Conservation (phyloP, 92 coral and sea anemone genomes). For the Bergia sp. region DNA sequence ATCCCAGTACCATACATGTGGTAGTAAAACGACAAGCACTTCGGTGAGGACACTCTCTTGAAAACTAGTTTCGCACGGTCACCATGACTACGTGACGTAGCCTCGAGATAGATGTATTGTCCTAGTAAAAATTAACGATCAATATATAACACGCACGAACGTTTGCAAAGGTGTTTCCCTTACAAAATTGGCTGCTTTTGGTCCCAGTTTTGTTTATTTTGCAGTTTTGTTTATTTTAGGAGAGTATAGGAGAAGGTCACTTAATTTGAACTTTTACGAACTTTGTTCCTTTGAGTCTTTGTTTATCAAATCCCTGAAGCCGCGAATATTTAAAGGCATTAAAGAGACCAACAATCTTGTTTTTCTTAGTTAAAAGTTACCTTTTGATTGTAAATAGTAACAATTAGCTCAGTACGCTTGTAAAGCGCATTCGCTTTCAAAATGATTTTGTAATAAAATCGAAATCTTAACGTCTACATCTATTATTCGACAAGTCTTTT, state of each 20-base stretch:
- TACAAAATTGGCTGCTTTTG: background rate
- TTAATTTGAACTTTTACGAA: too few species aligned
- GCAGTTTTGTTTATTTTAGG: background rate
- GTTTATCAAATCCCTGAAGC: too few species aligned
- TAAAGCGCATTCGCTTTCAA: too few species aligned
- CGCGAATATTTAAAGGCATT: too few species aligned
- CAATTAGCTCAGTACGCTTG: too few species aligned
- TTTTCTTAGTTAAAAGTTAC: too few species aligned
- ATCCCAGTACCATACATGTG: conserved; percentile 10
- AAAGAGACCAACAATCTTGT: too few species aligned
- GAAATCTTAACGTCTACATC: too few species aligned
- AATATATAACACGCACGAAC: background rate
- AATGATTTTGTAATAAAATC: too few species aligned
- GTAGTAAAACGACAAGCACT: background rate
- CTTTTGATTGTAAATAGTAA: too few species aligned
- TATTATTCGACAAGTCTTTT: too few species aligned
- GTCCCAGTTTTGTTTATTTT: background rate
- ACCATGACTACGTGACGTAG: conserved; percentile 17
- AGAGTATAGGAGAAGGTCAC: background rate
- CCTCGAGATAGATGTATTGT: conserved; percentile 13
- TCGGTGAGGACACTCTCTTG: background rate
- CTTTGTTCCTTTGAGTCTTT: too few species aligned
- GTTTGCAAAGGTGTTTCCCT: background rate
- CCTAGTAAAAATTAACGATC: background rate
- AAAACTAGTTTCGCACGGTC: conserved; percentile 19